Conservation (phyloP, 2,113 vertebrate genomes). For the Myotis lucifugus region DNA sequence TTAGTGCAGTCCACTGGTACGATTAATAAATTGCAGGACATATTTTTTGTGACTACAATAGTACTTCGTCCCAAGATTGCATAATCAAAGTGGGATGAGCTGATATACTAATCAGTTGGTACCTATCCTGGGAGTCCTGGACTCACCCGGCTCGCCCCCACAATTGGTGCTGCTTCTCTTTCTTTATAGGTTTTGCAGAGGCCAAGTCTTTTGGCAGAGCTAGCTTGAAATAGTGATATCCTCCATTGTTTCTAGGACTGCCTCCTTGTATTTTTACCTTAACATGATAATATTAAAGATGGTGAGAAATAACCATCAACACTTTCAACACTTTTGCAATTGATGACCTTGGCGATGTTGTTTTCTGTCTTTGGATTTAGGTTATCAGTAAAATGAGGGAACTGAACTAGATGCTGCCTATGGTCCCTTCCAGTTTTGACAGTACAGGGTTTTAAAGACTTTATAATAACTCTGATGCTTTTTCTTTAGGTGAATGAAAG, state of each 20-base stretch:
- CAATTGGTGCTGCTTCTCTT: not conserved
- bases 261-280: not conserved
- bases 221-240: not conserved
- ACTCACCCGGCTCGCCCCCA: not conserved
- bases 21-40: not conserved
- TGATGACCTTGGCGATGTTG: not conserved
- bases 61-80: not conserved
- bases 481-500: constrained; percentile 16
- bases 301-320: not conserved
- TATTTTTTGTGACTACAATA: not conserved
- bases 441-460: constrained; percentile 15
- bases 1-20: not conserved
- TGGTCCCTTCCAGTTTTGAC: not conserved
- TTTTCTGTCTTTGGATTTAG: not conserved
- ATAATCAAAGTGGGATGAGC: not conserved
- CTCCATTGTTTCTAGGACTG: not conserved
- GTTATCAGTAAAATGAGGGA: not conserved
- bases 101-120: not conserved
- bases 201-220: not conserved
- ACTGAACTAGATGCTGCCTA: not conserved
- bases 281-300: not conserved
- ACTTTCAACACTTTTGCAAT: not conserved
- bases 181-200: not conserved
- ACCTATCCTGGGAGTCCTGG: not conserved
- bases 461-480: not conserved